A percentile compares a stretch with the other conserved stretches of the same genome.
phyloP scores from a whole-genome alignment of 2,797 vertebrate genomes.

The Sebastolobus altivelis region DNA sequence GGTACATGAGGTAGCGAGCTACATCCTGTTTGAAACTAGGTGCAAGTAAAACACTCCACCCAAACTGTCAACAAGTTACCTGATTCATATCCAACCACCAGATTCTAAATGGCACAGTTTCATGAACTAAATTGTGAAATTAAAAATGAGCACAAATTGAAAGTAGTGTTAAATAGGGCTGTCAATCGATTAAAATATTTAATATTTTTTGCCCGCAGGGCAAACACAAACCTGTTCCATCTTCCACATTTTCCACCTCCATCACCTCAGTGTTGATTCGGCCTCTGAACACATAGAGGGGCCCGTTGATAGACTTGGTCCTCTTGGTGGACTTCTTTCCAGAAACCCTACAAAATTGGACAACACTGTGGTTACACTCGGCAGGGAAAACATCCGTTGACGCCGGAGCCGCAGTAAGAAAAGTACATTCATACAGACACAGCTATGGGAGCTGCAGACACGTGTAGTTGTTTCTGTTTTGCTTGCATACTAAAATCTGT shows the following conservation, averaged over 20 bases:
- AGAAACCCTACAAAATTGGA: conserved; percentile 89
- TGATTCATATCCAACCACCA: conserved; percentile 54
- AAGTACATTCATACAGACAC: conserved; percentile 38
- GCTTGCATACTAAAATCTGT: conserved; percentile 34
- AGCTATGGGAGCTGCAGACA: conserved; percentile 22
- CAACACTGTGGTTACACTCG: conserved; percentile 61
- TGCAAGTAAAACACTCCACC: conserved; percentile 67
- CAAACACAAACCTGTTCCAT: conserved; percentile 98
- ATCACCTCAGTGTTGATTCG: conserved; percentile 98
- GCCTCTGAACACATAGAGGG: conserved; percentile 95
- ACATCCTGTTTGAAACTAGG: conserved; percentile 75
- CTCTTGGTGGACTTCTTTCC: conserved; percentile 97
- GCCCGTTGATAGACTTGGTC: conserved; percentile 97
- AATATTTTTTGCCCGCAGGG: conserved; percentile 47
- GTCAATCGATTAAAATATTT: too few species aligned
- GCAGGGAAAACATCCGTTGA: conserved; percentile 63
- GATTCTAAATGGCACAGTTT: conserved; percentile 5
- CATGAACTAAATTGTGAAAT: conserved; percentile 9
- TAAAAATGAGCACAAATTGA: not conserved
- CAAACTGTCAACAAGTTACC: conserved; percentile 75
- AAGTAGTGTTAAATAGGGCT: not conserved
- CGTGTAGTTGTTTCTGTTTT: conserved; percentile 37
- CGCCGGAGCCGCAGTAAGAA: conserved; percentile 45
- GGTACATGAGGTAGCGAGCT: conserved; percentile 40
- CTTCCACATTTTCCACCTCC: conserved; percentile 99